A percentile compares a stretch with the other conserved stretches of the same genome.
Conservation (phyloP, 2,797 vertebrate genomes). For the Coregonus ussuriensis region DNA sequence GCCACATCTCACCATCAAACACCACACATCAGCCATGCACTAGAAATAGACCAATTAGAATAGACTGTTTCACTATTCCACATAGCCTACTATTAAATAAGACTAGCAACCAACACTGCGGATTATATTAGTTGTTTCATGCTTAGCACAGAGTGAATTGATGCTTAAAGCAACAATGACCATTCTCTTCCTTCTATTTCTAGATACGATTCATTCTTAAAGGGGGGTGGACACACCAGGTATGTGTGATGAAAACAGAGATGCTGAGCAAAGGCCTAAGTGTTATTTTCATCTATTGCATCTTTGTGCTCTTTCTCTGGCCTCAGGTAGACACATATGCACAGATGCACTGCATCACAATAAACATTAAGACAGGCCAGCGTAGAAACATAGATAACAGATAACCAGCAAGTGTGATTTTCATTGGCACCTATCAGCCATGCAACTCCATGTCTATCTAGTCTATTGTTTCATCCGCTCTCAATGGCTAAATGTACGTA, state of each 20-base stretch:
- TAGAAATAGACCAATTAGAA: constrained; percentile 8
- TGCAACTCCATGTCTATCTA: constrained; percentile 39
- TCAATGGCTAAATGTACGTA: constrained; percentile 25
- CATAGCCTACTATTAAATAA: neutral
- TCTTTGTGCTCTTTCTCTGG: constrained; percentile 23
- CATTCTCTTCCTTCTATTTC: constrained; percentile 1
- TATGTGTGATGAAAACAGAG: neutral
- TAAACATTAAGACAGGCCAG: constrained; percentile 22
- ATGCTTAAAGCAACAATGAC: constrained; percentile 20
- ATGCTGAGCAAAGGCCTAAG: neutral
- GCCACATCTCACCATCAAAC: constrained; percentile 15
- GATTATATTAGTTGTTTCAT: neutral
- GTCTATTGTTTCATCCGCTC: constrained; percentile 50
- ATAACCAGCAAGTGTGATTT: constrained; percentile 33
- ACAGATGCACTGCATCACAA: constrained; percentile 17
- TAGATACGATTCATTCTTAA: neutral
- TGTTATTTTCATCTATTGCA: constrained; percentile 16
- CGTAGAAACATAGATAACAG: constrained; percentile 9
- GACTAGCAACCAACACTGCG: neutral
- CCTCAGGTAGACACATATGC: constrained; percentile 27
- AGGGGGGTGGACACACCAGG: neutral
- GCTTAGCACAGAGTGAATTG: constrained; percentile 13
- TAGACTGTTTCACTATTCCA: neutral
- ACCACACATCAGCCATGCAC: neutral
- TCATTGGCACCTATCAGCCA: constrained; percentile 51